phyloP scores from a whole-genome alignment of 1,140 invertebrate genomes.

The Neodiprion pinetum region DNA sequence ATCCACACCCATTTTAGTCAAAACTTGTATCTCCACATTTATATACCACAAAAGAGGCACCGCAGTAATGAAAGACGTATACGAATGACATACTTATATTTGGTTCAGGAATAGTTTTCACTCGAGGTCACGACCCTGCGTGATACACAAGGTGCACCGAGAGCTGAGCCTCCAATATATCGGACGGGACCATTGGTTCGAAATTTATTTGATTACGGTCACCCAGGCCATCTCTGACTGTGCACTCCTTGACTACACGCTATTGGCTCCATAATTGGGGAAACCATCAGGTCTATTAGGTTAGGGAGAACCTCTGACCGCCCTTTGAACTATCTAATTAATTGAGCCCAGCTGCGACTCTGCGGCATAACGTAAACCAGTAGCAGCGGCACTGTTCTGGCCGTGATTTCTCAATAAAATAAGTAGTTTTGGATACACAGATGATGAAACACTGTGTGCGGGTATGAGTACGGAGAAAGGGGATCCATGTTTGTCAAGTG shows the following conservation, averaged over 20 bases:
- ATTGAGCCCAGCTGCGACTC: slow-evolving; percentile 29
- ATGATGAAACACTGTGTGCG: no score
- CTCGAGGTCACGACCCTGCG: no score
- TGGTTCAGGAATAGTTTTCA: no score
- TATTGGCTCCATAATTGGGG: slow-evolving; percentile 16
- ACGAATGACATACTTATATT: no score
- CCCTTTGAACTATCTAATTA: slow-evolving; percentile 33
- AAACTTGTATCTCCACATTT: no score
- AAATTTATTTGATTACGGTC: slow-evolving; percentile 36
- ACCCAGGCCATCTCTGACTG: slow-evolving; percentile 23
- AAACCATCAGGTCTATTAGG: slow-evolving; percentile 22
- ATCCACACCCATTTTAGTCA: no score
- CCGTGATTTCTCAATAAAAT: neutral
- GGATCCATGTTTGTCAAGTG: neutral
- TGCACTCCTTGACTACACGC: neutral
- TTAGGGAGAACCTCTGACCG: slow-evolving; percentile 11
- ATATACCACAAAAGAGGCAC: no score
- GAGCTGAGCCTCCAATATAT: no score
- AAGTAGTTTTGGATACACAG: neutral
- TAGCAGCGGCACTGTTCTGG: neutral
- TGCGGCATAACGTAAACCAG: slow-evolving; percentile 8
- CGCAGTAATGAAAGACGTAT: no score
- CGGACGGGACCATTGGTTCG: neutral
- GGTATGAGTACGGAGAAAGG: neutral
- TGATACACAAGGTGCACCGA: no score